Conservation (phyloP, 2,797 vertebrate genomes). For the Cossypha caffra region DNA sequence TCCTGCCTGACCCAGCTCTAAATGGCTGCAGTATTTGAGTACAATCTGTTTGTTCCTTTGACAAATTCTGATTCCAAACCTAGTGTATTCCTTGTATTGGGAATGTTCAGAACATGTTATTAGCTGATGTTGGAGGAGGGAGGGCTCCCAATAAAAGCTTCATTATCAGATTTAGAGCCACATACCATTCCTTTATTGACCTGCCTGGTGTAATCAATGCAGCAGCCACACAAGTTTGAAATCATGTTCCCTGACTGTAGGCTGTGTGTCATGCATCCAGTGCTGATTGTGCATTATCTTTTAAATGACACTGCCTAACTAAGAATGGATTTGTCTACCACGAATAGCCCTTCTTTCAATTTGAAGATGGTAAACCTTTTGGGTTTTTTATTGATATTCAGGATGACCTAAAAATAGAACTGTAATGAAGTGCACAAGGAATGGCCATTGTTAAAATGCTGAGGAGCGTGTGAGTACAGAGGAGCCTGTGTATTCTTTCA, state of each 20-base stretch:
- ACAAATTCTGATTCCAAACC: slow-evolving; percentile 45
- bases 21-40: slow-evolving; percentile 63
- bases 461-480: background rate
- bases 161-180: slow-evolving; percentile 83
- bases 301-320: slow-evolving; percentile 52
- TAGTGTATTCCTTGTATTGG: background rate
- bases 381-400: background rate
- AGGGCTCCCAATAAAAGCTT: slow-evolving; percentile 80
- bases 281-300: slow-evolving; percentile 65
- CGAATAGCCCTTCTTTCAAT: background rate
- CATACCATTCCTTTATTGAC: slow-evolving; percentile 83
- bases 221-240: slow-evolving; percentile 73
- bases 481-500: background rate
- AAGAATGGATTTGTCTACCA: slow-evolving; percentile 68
- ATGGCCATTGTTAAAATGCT: background rate
- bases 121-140: slow-evolving; percentile 76
- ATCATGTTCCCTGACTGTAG: slow-evolving; percentile 75
- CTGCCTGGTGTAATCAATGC: slow-evolving; percentile 81
- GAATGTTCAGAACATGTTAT: slow-evolving; percentile 75
- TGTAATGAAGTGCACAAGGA: background rate
- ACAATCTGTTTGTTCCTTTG: slow-evolving; percentile 56
- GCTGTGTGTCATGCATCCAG: background rate
- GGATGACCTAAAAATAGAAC: slow-evolving; percentile 39
- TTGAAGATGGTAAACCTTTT: slow-evolving; percentile 27
- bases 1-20: slow-evolving; percentile 25